Evolutionary conservation across 2,888 invertebrate genomes (phyloP).

Genomic region (Anthophora plumipes): DNA sequence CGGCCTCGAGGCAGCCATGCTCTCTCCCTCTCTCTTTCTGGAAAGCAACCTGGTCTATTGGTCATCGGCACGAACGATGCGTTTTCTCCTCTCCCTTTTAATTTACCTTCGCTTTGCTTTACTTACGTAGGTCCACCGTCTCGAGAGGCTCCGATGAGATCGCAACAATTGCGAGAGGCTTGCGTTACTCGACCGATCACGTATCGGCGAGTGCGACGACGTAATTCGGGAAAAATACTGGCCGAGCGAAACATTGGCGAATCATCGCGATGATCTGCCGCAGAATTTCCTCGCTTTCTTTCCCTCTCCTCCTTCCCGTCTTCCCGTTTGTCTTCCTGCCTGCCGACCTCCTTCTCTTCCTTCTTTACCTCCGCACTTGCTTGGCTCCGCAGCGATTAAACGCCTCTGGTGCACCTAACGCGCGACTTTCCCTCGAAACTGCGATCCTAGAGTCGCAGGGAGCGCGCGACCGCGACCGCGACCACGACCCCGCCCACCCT

Average conservation of each 20-base stretch:
- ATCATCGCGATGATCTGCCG: conserved; percentile 37
- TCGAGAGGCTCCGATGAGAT: not conserved
- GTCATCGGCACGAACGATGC: too few species aligned
- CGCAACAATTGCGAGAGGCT: conserved; percentile 8
- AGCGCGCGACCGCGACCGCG: conserved; percentile 24
- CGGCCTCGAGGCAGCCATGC: conserved; percentile 18
- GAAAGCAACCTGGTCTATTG: too few species aligned
- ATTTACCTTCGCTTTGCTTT: not conserved
- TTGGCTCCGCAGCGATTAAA: too few species aligned
- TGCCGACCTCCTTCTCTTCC: not conserved
- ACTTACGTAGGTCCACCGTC: conserved; percentile 57
- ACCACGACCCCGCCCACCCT: conserved; percentile 41
- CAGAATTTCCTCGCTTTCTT: not conserved
- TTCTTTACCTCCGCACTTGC: not conserved
- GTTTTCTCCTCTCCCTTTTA: too few species aligned
- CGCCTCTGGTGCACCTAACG: conserved; percentile 26
- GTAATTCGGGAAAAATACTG: conserved; percentile 16
- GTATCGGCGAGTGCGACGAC: conserved; percentile 36
- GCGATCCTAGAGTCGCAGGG: conserved; percentile 14
- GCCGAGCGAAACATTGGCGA: conserved; percentile 22
- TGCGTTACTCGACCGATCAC: conserved; percentile 44
- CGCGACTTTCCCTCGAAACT: conserved; percentile 32
- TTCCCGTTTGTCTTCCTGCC: not conserved
- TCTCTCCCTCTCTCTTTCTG: too few species aligned
- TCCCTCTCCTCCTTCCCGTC: not conserved